phyloP scores from a whole-genome alignment of 2,113 vertebrate species.

The Macquaria ambigua region DNA sequence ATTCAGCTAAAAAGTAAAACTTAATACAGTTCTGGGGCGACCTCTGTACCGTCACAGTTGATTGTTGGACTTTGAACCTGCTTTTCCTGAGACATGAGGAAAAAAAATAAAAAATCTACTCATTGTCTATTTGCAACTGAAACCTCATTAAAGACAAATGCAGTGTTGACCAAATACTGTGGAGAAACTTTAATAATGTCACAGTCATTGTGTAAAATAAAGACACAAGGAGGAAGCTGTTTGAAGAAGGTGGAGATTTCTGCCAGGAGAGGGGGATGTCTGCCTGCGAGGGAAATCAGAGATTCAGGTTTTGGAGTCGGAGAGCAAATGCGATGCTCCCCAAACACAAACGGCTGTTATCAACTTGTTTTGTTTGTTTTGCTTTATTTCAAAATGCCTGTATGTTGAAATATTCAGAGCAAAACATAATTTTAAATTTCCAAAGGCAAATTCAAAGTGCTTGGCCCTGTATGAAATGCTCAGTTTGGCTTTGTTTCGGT shows the following conservation, averaged over 20 bases:
- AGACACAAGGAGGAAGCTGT: not conserved
- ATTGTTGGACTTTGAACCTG: not conserved
- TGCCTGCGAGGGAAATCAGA: not conserved
- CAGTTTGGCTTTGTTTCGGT: not conserved
- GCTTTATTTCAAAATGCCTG: not conserved
- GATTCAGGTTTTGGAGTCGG: not conserved
- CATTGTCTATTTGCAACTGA: not conserved
- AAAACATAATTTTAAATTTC: not conserved
- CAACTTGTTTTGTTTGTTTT: not conserved
- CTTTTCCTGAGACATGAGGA: no score
- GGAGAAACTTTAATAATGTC: not conserved
- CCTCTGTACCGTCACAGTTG: not conserved
- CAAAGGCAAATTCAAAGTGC: not conserved
- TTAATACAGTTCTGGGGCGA: not conserved
- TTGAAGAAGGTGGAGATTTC: not conserved
- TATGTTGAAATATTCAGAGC: not conserved
- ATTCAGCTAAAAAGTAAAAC: not conserved
- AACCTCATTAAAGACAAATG: conserved; percentile 40
- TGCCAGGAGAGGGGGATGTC: conserved; percentile 71
- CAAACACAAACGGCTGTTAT: not conserved
- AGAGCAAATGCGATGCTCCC: not conserved
- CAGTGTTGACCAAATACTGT: not conserved
- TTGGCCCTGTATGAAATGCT: not conserved
- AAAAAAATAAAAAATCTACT: not conserved
- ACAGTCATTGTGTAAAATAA: not conserved